Conservation (phyloP, 2,888 invertebrate species). For the Erebia ligea region DNA sequence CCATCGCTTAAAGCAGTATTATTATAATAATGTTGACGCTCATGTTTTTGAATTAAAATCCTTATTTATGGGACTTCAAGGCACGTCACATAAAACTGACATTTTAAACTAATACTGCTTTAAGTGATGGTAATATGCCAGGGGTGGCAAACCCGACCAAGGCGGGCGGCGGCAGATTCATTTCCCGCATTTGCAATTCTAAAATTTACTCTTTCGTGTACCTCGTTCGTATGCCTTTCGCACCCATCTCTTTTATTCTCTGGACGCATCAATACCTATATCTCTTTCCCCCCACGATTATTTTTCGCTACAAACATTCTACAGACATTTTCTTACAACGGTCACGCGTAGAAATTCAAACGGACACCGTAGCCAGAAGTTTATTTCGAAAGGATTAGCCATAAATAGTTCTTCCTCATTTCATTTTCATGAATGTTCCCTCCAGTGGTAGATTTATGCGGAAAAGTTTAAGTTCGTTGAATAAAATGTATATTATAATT, state of each 20-base stretch:
- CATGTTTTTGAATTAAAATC: too few species aligned
- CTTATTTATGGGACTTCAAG: too few species aligned
- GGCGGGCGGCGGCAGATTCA: constrained; percentile 69
- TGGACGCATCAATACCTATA: constrained; percentile 44
- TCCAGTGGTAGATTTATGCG: constrained; percentile 76
- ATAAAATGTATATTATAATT: constrained; percentile 74
- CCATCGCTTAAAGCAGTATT: too few species aligned
- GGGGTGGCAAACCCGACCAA: constrained; percentile 61
- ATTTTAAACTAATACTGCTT: too few species aligned
- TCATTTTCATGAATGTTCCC: constrained; percentile 79
- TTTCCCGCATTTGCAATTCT: constrained; percentile 81
- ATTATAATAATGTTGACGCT: too few species aligned
- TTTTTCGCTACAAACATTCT: constrained; percentile 61
- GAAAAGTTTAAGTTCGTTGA: constrained; percentile 81
- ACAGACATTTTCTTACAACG: constrained; percentile 64
- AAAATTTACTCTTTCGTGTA: constrained; percentile 70
- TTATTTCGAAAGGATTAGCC: constrained; percentile 80
- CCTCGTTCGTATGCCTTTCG: constrained; percentile 55
- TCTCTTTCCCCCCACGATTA: constrained; percentile 53
- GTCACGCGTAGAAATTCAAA: constrained; percentile 62
- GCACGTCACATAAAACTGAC: too few species aligned
- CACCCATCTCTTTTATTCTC: constrained; percentile 54
- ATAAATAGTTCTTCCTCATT: constrained; percentile 80
- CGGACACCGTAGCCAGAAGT: constrained; percentile 66
- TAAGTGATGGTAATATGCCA: constrained; percentile 18